Base-by-base conservation (phyloP, 2,888 invertebrate species). In the Cosmia trapezina region DNA sequence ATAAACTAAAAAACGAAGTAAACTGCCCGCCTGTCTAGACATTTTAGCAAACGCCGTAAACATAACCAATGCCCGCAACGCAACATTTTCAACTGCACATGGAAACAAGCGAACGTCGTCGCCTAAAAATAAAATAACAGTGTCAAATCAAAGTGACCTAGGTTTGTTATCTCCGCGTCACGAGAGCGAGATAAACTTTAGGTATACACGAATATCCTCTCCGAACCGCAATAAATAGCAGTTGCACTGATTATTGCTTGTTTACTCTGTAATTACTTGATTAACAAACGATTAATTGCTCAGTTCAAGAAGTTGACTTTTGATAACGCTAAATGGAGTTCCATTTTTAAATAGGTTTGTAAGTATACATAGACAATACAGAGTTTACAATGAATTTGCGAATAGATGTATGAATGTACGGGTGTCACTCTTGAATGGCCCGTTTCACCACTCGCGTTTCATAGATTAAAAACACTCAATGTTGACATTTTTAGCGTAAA, bases 61-160 rank as follows among this genome's bases (percentile, higher is more conserved):
- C 14, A 41, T 22, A 11, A 61, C 60, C 33, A 56, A 45, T 70
- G 37, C 3, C 60, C 17, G 60, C 79, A 19, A 56, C 67, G 28
- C 19, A 53, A 28, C 54, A 79, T 62, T 65, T 54, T 43, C 1
- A 45, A 61, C 53, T 57, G 84, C 59, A 79, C 76, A 61, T 83
- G 66, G 77, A 69, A 64, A 79, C 86, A 77, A 57, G 61, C 41
- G 33, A 59, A 41, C 51, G 9, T 51, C 61, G 11, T 51, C 61
- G 51, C 9, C 47, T 72, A 78, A 73, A 83, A 80, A 78, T 78
- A 83, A 69, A 81, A 80, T 78, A 83, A 57, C 60, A 70, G 67
- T 83, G 87, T 80, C 80, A 73, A 73, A 76, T 82, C 85, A 89
- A 90, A 83, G 88, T 89, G 87, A 90, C 89, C 86, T 86, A 85